Evolutionary conservation across 2,113 vertebrate genomes (phyloP), one percentile per base, ranked within the genome.

Genomic region (Melozone crissalis): DNA sequence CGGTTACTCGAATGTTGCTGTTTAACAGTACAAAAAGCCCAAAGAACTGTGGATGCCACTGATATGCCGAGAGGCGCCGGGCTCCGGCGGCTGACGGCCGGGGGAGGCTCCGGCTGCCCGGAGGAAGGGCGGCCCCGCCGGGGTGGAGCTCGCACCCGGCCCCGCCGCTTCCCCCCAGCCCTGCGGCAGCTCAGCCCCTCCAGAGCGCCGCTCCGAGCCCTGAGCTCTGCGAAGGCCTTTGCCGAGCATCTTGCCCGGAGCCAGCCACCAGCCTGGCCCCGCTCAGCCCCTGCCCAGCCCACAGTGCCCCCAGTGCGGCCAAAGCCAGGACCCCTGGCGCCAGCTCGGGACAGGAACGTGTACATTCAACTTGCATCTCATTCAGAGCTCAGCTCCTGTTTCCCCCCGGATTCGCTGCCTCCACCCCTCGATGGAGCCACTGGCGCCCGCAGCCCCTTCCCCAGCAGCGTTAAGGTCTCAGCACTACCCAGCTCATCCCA

Each of bases 141-240:
- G 21, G 20, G 15, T 5, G 78, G 30, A 33, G 72, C 85, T 31
- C 26, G 26, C 15, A 0, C 6, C 41, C 49, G 2, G 59, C 88
- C 76, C 8, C 26, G 3, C 39, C 0, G 52, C 84, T 7, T 4
- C 5, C 75, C 11, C 80, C 1, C 2, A 1, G 15, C 2, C 59
- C 78, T 14, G 0, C 44, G 8, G 54, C 84, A 26, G 66, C 65
- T 30, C 84, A 1, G 51, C 39, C 84, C 37, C 68, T 10, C 43
- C 20, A 2, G 5, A 9, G 30, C 33, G 4, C 2, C 17, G 4
- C 31, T 35, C 35, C 33, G 1, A 7, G 3, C 30, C 66, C 5
- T 0, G 6, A 11, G 57, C 73, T 22, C 20, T 0, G 63, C 41
- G 0, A 3, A 4, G 47, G 47, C 2, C 35, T 43, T 20, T 26